Conservation (phyloP, 2,113 vertebrate species). For the Crotalus tigris region DNA sequence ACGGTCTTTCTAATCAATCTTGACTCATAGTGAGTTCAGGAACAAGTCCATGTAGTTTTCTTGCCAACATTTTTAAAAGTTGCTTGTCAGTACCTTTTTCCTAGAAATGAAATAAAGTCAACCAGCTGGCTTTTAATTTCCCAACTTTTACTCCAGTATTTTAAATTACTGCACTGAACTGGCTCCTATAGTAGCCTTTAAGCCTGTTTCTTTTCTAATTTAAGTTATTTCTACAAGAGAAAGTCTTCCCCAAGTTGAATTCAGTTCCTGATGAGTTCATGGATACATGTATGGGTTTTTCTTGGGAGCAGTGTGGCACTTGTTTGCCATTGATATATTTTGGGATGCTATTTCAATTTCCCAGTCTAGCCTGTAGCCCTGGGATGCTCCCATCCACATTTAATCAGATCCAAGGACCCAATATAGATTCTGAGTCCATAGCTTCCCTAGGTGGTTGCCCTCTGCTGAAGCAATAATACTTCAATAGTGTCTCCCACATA, state of each 20-base stretch:
- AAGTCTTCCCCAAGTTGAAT: not conserved
- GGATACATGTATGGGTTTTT: not conserved
- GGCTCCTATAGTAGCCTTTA: no score
- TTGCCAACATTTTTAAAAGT: not conserved
- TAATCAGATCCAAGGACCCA: no score
- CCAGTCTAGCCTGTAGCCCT: no score
- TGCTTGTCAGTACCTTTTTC: not conserved
- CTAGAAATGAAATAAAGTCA: not conserved
- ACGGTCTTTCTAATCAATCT: not conserved
- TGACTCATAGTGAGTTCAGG: not conserved
- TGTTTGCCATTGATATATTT: not conserved
- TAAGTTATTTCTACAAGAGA: no score
- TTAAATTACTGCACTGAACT: no score
- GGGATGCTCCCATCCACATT: no score
- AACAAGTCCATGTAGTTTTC: not conserved
- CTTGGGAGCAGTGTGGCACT: not conserved
- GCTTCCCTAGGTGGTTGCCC: no score
- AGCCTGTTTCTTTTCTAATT: no score
- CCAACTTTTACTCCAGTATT: no score
- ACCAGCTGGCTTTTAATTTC: not conserved
- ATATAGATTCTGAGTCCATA: no score
- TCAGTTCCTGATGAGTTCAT: not conserved
- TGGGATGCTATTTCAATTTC: not conserved
- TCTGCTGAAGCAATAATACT: no score
- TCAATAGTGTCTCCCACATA: no score